Percentiles rank a stretch among this genome's conserved stretches.
Evolutionary conservation across 2,797 vertebrate species (phyloP).

Genomic region (Distichodus sexfasciatus): DNA sequence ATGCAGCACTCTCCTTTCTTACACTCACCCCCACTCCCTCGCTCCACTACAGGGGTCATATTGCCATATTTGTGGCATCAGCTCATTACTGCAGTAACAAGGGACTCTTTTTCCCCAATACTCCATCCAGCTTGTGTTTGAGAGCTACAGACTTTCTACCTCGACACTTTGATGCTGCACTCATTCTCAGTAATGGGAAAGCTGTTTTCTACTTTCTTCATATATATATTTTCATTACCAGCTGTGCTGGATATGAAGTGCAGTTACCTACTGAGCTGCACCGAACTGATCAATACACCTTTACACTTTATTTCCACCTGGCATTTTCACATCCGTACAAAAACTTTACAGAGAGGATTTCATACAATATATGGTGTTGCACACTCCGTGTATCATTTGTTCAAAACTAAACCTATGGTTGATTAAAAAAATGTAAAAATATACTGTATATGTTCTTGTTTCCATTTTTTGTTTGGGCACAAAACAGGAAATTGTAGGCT

Average conservation of each 20-base stretch:
- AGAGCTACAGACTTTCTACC: too few species aligned
- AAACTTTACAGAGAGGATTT: neutral
- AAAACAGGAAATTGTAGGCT: too few species aligned
- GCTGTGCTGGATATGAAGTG: too few species aligned
- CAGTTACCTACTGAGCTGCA: neutral
- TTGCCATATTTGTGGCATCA: conserved; percentile 2
- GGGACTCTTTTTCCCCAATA: neutral
- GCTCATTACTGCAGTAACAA: conserved; percentile 19
- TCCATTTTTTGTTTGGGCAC: too few species aligned
- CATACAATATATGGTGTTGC: neutral
- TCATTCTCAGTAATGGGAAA: neutral
- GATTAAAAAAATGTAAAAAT: neutral
- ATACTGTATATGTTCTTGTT: too few species aligned
- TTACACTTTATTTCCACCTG: too few species aligned
- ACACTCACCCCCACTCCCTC: too few species aligned
- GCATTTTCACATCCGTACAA: neutral
- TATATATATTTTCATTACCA: neutral
- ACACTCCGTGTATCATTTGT: neutral
- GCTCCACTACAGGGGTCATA: conserved; percentile 16
- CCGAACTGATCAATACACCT: neutral
- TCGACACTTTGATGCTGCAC: neutral
- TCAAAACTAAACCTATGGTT: neutral
- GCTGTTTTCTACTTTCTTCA: neutral
- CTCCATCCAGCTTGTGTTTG: neutral
- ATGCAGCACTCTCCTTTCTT: too few species aligned